phyloP scores from a whole-genome alignment of 2,113 vertebrate species.

The Mormyrus lacerda region DNA sequence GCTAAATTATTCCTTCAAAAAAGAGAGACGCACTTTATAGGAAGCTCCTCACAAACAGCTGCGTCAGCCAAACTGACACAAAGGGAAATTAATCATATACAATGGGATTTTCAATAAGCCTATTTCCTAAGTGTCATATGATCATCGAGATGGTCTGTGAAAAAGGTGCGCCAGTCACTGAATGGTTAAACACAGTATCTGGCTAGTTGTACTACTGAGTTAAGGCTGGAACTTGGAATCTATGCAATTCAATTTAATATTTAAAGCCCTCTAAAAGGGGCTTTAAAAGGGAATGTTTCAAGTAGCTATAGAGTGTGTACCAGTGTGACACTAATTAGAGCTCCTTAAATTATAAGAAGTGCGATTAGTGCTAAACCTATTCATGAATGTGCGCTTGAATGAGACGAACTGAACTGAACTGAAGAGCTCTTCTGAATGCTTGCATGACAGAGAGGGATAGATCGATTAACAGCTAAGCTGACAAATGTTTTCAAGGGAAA shows the following conservation, averaged over 20 bases:
- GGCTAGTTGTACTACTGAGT: background rate
- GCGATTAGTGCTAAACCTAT: background rate
- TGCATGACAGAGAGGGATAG: background rate
- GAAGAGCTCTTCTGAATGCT: background rate
- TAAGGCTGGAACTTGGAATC: background rate
- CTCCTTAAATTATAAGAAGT: background rate
- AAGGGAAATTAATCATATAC: background rate
- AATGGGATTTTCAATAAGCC: background rate
- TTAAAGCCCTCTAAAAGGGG: background rate
- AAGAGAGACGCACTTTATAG: background rate
- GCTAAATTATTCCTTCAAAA: background rate
- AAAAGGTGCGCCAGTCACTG: background rate
- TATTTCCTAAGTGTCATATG: background rate
- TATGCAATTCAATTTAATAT: background rate
- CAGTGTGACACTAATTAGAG: background rate
- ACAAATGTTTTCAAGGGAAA: background rate
- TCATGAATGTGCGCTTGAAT: background rate
- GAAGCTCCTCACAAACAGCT: background rate
- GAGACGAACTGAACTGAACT: background rate
- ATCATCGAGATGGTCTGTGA: background rate
- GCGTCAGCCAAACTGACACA: background rate
- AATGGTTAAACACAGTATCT: background rate
- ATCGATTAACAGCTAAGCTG: background rate
- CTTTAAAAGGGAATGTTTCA: background rate
- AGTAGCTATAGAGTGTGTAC: background rate